Conservation (phyloP, 2,113 vertebrate species). For the Oryzias celebensis region DNA sequence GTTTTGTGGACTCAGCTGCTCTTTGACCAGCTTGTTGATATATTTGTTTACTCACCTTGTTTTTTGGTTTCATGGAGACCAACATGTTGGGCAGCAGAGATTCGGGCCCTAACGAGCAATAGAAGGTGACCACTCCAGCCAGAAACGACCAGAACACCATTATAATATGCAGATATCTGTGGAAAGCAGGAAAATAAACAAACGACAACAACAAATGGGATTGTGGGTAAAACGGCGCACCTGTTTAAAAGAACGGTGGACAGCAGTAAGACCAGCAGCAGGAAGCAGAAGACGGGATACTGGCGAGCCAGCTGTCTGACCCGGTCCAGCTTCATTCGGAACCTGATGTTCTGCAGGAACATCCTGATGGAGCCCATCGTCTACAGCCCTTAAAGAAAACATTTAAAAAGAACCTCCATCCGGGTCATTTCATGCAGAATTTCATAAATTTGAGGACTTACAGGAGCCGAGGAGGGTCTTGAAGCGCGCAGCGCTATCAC, state of each 20-base stretch:
- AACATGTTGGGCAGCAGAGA: slow-evolving; percentile 91
- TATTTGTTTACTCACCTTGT: slow-evolving; percentile 78
- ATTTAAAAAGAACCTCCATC: slow-evolving; percentile 1
- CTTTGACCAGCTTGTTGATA: slow-evolving; percentile 7
- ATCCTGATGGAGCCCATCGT: slow-evolving; percentile 63
- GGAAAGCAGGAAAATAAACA: slow-evolving; percentile 7
- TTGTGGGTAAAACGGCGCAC: slow-evolving; percentile 58
- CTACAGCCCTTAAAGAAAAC: slow-evolving; percentile 22
- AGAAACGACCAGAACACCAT: slow-evolving; percentile 97
- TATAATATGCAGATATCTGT: slow-evolving; percentile 91
- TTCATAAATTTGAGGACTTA: no score
- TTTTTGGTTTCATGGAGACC: slow-evolving; percentile 86
- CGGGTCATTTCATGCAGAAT: no score
- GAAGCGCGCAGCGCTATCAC: slow-evolving; percentile 23
- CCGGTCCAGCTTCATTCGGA: slow-evolving; percentile 76
- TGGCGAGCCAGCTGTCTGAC: slow-evolving; percentile 86
- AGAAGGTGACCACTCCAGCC: slow-evolving; percentile 91
- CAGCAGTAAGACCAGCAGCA: slow-evolving; percentile 80
- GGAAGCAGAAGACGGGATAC: slow-evolving; percentile 90
- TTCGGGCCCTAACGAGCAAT: slow-evolving; percentile 88
- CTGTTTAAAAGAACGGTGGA: slow-evolving; percentile 88
- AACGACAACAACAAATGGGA: background rate
- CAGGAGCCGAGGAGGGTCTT: no score
- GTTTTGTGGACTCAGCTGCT: background rate
- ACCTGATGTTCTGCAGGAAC: slow-evolving; percentile 70